Conservation (phyloP, 2,113 vertebrate species). For the Indicator maculatus region DNA sequence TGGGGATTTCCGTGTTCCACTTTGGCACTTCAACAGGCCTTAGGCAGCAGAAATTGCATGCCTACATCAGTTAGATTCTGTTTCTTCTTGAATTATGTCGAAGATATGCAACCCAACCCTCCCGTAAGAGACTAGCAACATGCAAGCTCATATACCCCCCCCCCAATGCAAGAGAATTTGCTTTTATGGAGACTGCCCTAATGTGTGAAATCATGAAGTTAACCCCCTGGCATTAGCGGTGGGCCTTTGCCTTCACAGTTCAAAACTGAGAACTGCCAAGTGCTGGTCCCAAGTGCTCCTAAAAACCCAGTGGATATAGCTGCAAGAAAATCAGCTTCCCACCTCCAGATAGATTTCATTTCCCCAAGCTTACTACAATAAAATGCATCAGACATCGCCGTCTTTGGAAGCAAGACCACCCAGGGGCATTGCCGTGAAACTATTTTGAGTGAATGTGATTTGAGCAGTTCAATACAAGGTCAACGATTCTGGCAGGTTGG, state of each 20-base stretch:
- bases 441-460: background rate
- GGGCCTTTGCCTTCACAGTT: background rate
- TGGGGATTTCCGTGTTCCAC: background rate
- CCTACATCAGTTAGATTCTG: background rate
- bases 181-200: background rate
- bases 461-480: background rate
- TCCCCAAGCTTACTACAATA: background rate
- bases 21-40: background rate
- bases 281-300: accelerated
- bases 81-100: background rate
- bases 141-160: background rate
- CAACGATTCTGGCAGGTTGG: background rate
- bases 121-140: background rate
- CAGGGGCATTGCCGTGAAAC: background rate
- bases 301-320: background rate
- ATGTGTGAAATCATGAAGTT: background rate
- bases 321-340: background rate
- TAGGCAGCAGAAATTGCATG: conserved; percentile 18
- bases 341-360: background rate
- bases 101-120: background rate
- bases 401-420: background rate
- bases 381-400: background rate
- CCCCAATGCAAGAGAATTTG: background rate
- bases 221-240: background rate
- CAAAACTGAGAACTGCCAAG: background rate